A percentile compares a stretch with the other conserved stretches of the same genome.
These are phyloP conservation scores for Mobula birostris DNA, from an alignment of 2,113 vertebrate genomes.

Conservation along the genomic window DNA sequence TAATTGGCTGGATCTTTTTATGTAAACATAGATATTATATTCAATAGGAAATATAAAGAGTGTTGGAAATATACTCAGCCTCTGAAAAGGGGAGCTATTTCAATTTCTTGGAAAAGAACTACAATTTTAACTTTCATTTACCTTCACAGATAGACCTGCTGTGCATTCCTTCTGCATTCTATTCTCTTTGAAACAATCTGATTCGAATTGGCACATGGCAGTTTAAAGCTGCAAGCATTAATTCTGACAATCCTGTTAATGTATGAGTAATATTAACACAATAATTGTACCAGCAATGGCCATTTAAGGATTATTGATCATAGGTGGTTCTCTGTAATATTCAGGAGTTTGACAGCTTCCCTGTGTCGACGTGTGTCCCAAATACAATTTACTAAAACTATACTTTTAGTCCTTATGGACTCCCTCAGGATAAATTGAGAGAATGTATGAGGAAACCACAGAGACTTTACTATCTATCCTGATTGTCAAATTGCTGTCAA, in stretches of 20 bases:
- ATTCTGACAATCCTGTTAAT: background rate
- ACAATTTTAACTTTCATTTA: background rate
- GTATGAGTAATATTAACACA: background rate
- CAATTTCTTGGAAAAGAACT: background rate
- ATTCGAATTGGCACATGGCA: background rate
- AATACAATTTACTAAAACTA: background rate
- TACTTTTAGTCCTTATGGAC: background rate
- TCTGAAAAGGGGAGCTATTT: background rate
- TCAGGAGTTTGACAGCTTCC: background rate
- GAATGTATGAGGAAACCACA: background rate
- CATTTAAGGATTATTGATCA: conserved; percentile 7
- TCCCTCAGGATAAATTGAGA: background rate
- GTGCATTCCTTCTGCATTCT: background rate
- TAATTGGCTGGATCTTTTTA: background rate
- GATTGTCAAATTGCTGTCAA: background rate
- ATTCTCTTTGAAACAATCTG: background rate
- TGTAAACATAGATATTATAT: background rate
- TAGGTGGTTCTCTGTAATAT: background rate
- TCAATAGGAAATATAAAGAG: background rate
- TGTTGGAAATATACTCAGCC: background rate
- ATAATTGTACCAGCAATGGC: background rate
- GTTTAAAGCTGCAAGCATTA: background rate
- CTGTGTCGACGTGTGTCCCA: background rate
- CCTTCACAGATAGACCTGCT: background rate
- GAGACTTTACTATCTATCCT: background rate